Evolutionary conservation across 2,797 vertebrate species (phyloP).

Genomic region (Schizopygopsis pylzovi): DNA sequence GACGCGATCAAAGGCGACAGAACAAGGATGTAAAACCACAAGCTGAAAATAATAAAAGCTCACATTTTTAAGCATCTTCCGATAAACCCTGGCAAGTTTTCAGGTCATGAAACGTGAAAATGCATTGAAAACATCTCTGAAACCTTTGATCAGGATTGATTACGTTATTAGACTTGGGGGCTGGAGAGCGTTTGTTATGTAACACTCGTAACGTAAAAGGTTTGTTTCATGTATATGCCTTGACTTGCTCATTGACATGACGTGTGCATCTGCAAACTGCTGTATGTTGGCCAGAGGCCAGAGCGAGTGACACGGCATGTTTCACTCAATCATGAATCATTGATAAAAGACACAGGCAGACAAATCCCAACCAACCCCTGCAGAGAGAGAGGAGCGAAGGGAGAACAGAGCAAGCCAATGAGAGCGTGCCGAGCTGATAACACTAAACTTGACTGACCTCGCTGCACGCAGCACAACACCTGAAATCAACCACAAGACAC

Average conservation of each 20-base stretch:
- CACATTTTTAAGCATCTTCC: background rate
- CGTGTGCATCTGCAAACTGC: conserved; percentile 67
- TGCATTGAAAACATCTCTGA: background rate
- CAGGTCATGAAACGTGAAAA: conserved; percentile 2
- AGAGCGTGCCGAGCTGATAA: conserved; percentile 33
- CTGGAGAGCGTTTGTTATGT: conserved; percentile 33
- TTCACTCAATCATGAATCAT: conserved; percentile 74
- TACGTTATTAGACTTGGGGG: conserved; percentile 47
- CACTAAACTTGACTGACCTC: conserved; percentile 56
- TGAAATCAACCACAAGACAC: background rate
- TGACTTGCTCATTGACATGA: conserved; percentile 48
- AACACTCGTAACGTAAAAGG: conserved; percentile 25
- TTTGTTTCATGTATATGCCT: conserved; percentile 22
- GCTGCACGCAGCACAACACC: conserved; percentile 31
- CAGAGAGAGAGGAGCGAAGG: conserved; percentile 35
- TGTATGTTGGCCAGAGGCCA: conserved; percentile 66
- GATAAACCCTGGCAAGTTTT: background rate
- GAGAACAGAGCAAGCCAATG: conserved; percentile 52
- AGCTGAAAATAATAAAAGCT: conserved; percentile 18
- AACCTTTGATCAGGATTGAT: conserved; percentile 47
- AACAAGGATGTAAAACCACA: background rate
- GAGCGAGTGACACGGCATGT: conserved; percentile 74
- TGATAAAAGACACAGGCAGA: conserved; percentile 63
- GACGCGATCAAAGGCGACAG: conserved; percentile 17
- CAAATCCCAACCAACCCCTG: conserved; percentile 52